Evolutionary conservation across 1,140 invertebrate genomes (phyloP).

Genomic region (Lordiphosa collinella): DNA sequence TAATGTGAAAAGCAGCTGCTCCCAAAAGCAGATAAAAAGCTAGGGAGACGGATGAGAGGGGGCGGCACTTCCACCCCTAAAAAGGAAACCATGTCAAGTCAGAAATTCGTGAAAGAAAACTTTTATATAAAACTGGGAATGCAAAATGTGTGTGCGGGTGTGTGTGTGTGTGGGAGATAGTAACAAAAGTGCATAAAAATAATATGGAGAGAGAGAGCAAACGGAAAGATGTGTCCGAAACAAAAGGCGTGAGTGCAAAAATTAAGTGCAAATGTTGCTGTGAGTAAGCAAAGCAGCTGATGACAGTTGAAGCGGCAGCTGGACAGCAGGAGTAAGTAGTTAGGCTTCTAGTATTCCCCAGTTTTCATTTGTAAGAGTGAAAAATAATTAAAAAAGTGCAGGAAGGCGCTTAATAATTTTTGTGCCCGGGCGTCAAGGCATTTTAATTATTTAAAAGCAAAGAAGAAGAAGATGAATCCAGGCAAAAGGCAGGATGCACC

Average conservation of each 20-base stretch:
- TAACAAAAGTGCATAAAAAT: too few relatives aligned
- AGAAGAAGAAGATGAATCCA: neutral
- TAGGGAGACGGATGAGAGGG: neutral
- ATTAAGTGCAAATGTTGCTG: constrained; percentile 6
- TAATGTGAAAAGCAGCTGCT: neutral
- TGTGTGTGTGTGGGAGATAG: too few relatives aligned
- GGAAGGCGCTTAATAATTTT: constrained; percentile 64
- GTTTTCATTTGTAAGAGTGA: constrained; percentile 44
- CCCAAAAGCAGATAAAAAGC: neutral
- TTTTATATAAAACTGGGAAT: too few relatives aligned
- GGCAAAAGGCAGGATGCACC: constrained; percentile 16
- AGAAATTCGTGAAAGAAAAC: constrained; percentile 31
- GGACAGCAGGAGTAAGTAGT: constrained; percentile 1
- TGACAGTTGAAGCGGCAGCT: constrained; percentile 34
- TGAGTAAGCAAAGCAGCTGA: constrained; percentile 23
- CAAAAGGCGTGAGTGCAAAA: too few relatives aligned
- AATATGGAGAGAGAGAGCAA: too few relatives aligned
- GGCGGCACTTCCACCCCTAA: neutral
- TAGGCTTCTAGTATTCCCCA: neutral
- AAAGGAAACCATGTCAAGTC: constrained; percentile 67
- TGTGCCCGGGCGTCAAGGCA: constrained; percentile 27
- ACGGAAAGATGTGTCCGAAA: too few relatives aligned
- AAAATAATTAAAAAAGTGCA: constrained; percentile 59
- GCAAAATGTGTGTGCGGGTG: too few relatives aligned
- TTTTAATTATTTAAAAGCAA: constrained; percentile 72